Evolutionary conservation across 2,888 invertebrate genomes (phyloP), one percentile per base, ranked within the genome.

Genomic region (Maniola hyperantus): DNA sequence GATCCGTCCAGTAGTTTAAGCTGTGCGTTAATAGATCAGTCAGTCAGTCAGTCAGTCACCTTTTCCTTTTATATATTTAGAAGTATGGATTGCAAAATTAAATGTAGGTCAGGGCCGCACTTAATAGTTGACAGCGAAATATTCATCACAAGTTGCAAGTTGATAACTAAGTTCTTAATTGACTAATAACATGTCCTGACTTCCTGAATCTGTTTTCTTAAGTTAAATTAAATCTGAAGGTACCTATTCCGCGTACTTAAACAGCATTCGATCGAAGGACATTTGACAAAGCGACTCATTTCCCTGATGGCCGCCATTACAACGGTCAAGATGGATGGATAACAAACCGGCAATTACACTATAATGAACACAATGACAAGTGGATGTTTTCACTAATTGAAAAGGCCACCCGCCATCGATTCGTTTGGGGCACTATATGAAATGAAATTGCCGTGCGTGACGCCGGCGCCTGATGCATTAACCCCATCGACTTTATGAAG

Each of bases 311-410:
- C 83, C 81, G 79, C 87, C 89, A 91, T 91, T 91, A 90, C 86
- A 87, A 79, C 81, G 86, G 86, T 85, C 89, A 90, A 91, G 91
- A 91, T 90, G 85, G 84, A 89, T 87, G 83, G 90, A 90, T 90
- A 91, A 90, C 89, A 85, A 87, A 89, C 87, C 86, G 76, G 81
- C 91, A 89, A 89, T 91, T 90, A 90, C 87, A 87, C 89, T 87
- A 89, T 55, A 39, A 55, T 89, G 86, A 91, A 87, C 87, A 84
- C 87, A 88, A 87, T 82, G 87, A 90, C 89, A 88, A 89, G 88
- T 87, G 87, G 89, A 88, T 88, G 87, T 87, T 87, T 87, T 87
- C 84, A 87, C 87, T 91, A 91, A 92, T 92, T 91, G 90, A 91
- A 91, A 90, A 89, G 84, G 85, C 87, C 85, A 79, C 84, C 81